Percentiles rank a stretch among this genome's conserved stretches.
phyloP scores from a whole-genome alignment of 2,888 invertebrate species.

The Apocheima hispidaria region DNA sequence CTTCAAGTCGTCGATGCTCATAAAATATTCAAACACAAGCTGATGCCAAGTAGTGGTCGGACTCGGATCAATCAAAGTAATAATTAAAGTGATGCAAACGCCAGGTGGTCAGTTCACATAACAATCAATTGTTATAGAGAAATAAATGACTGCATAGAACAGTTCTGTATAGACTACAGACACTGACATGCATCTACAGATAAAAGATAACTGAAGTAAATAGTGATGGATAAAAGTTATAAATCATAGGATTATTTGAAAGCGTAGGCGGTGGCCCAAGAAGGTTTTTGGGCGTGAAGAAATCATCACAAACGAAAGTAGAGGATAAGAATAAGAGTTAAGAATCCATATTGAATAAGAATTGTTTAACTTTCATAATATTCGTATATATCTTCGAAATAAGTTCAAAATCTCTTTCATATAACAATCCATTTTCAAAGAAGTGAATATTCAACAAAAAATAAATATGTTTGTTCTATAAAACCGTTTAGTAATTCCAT shows the following conservation, averaged over 20 bases:
- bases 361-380: background rate
- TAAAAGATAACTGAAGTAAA: constrained; percentile 26
- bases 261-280: background rate
- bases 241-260: constrained; percentile 17
- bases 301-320: background rate
- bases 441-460: constrained; percentile 14
- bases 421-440: background rate
- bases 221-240: constrained; percentile 8
- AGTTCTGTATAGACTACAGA: constrained; percentile 32
- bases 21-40: constrained; percentile 53
- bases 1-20: constrained; percentile 27
- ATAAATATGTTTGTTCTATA: constrained; percentile 22
- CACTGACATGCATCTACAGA: constrained; percentile 31
- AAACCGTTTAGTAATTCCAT: constrained; percentile 28
- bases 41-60: constrained; percentile 52
- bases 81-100: constrained; percentile 67
- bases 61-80: constrained; percentile 70
- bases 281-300: background rate
- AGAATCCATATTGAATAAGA: background rate
- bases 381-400: background rate
- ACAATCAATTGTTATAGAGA: constrained; percentile 66
- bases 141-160: constrained; percentile 51
- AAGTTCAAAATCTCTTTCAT: background rate
- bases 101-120: constrained; percentile 72
- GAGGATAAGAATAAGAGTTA: background rate